Base-by-base conservation (phyloP, 2,888 invertebrate genomes). In the Apocheima hispidaria region DNA sequence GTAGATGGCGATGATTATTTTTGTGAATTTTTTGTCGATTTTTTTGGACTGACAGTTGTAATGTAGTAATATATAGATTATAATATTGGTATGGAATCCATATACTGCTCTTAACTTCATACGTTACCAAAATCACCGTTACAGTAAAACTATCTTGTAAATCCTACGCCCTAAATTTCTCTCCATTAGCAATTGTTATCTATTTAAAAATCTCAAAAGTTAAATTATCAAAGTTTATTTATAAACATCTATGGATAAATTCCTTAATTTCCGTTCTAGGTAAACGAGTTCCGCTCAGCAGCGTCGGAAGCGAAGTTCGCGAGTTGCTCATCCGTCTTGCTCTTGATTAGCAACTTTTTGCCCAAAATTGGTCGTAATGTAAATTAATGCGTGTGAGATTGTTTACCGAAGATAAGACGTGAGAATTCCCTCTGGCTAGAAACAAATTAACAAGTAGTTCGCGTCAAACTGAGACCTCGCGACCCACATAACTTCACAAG, bases 331-430 rank as follows among this genome's bases (percentile, higher is more conserved):
- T 60, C 35, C 46, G 16, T 51, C 44, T 61, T 40, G 41, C 14
- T 40, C 52, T 38, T 52, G 35, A 53, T 62, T 61, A 51, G 10
- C 16, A 46, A 55, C 23, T 55, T 60, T 55, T 60, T 41, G 44
- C 16, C 14, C 0, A 44, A 38, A 53, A 28, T 23, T 14, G 12
- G 26, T n/a, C 30, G 30, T 40, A 40, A 40, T 6, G 28, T 30
- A 14, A 40, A 40, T 51, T 51, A 40, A 49, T 49, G 48, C 14
- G 30, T 35, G 26, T 26, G 38, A 36, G 36, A 26, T 50, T 38
- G 26, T 50, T 35, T 21, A 9, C 20, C 14, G 4, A 5, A 20
- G 30, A 46, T 46, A 14, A 26, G 26, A n/a, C 6, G n/a, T 23
- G 16, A 9, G 18, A 7, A 38, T 38, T 18, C 18, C 18, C 38